Percentiles rank a stretch among this genome's conserved stretches.
These are phyloP conservation scores for Herpailurus yagouaroundi DNA, from an alignment of 2,113 vertebrate species.

Conservation along the genomic window DNA sequence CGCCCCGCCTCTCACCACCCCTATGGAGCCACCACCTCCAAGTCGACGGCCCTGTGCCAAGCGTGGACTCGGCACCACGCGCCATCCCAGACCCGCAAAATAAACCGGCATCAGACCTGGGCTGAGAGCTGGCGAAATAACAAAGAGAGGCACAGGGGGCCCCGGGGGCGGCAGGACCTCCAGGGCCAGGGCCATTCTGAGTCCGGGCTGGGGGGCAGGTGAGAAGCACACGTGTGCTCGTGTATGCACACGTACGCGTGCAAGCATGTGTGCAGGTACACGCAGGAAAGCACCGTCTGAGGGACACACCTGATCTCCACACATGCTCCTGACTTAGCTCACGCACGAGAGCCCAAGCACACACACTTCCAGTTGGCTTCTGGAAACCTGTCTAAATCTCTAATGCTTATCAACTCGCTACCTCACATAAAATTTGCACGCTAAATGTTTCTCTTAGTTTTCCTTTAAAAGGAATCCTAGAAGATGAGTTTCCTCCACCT, in stretches of 20 bases:
- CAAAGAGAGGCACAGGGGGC: not conserved
- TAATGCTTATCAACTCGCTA: not conserved
- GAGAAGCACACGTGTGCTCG: not conserved
- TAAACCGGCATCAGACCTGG: not conserved
- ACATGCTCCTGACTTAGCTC: not conserved
- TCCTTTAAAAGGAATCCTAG: not conserved
- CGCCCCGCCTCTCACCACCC: not conserved
- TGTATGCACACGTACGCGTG: too few species aligned
- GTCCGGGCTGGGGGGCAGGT: not conserved
- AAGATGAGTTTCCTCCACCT: not conserved
- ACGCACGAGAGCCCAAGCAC: not conserved
- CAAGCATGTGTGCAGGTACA: not conserved
- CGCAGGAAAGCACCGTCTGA: not conserved
- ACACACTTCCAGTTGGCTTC: not conserved
- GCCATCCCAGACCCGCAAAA: not conserved
- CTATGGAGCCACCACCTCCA: not conserved
- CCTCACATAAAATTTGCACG: not conserved
- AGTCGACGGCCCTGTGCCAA: rapidly evolving
- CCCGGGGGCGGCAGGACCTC: not conserved
- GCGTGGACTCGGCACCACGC: not conserved
- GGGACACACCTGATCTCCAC: not conserved
- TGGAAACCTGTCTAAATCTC: not conserved
- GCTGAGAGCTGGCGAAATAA: not conserved
- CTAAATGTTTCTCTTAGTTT: not conserved
- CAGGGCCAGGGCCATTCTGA: not conserved